These are phyloP conservation scores for Oligia fasciuncula DNA, from an alignment of 2,888 invertebrate genomes.

Conservation along the genomic window DNA sequence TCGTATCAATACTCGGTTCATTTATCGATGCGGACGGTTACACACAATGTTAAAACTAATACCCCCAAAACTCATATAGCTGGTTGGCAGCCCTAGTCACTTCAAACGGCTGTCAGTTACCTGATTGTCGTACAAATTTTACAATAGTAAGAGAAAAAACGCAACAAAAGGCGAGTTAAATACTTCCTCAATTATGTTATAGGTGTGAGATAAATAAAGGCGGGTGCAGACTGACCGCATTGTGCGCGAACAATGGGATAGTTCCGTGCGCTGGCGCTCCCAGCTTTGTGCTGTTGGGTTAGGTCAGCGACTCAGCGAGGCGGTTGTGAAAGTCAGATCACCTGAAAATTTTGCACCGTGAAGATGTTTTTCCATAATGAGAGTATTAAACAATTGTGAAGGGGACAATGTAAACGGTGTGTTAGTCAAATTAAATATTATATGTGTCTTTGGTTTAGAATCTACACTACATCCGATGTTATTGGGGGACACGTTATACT, in stretches of 20 bases:
- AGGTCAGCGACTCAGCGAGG: conserved; percentile 15
- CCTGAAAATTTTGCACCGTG: conserved; percentile 20
- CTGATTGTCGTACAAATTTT: conserved; percentile 72
- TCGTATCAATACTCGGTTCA: neutral
- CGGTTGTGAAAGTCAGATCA: conserved; percentile 23
- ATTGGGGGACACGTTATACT: neutral
- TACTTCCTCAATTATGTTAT: conserved; percentile 85
- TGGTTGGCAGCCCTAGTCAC: conserved; percentile 58
- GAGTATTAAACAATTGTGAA: neutral
- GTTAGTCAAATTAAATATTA: neutral
- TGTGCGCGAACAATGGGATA: conserved; percentile 46
- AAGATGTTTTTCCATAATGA: neutral
- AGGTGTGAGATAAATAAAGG: conserved; percentile 79
- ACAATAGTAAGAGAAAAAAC: conserved; percentile 74
- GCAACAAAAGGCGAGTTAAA: conserved; percentile 74
- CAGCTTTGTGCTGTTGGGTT: conserved; percentile 15
- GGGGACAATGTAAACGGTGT: neutral
- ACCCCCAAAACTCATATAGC: neutral
- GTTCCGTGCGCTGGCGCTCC: conserved; percentile 17
- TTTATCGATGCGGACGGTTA: too few relatives aligned
- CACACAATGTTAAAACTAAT: neutral
- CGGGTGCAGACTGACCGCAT: conserved; percentile 54
- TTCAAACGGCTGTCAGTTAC: conserved; percentile 68
- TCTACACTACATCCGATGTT: neutral
- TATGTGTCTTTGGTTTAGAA: neutral